Conservation (phyloP, 92 coral and sea anemone genomes). For the Isaurus tuberculatus region DNA sequence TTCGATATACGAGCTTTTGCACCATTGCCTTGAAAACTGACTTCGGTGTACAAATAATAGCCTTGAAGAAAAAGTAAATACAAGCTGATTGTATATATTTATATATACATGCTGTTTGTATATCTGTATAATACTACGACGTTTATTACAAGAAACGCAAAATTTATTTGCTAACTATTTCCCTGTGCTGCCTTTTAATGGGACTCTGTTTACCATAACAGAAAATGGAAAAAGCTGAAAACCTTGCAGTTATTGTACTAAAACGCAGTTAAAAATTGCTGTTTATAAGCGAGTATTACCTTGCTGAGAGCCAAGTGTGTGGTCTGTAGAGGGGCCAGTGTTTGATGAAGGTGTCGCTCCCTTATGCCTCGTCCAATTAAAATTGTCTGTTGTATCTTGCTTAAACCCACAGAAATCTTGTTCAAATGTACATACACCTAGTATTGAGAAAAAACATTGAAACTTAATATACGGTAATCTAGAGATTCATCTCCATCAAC, state of each 20-base stretch:
- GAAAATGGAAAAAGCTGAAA: too few relatives aligned
- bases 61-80: constrained; percentile 49
- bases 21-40: constrained; percentile 56
- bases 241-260: too few relatives aligned
- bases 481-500: not conserved
- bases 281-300: too few relatives aligned
- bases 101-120: not conserved
- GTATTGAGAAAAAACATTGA: not conserved
- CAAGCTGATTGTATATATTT: not conserved
- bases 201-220: too few relatives aligned
- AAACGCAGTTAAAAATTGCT: too few relatives aligned
- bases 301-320: constrained; percentile 71
- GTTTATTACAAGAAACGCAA: too few relatives aligned
- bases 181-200: too few relatives aligned
- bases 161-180: too few relatives aligned
- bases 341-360: constrained; percentile 72
- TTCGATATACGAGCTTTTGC: constrained; percentile 76
- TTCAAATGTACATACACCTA: constrained; percentile 72
- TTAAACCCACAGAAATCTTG: constrained; percentile 67
- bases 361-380: constrained; percentile 74
- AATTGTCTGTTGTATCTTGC: constrained; percentile 58
- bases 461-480: not conserved
- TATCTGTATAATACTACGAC: too few relatives aligned
- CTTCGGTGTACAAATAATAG: constrained; percentile 80
- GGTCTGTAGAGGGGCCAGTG: constrained; percentile 86